phyloP scores from a whole-genome alignment of 2,797 vertebrate species.

The Pangasius mekongensis region DNA sequence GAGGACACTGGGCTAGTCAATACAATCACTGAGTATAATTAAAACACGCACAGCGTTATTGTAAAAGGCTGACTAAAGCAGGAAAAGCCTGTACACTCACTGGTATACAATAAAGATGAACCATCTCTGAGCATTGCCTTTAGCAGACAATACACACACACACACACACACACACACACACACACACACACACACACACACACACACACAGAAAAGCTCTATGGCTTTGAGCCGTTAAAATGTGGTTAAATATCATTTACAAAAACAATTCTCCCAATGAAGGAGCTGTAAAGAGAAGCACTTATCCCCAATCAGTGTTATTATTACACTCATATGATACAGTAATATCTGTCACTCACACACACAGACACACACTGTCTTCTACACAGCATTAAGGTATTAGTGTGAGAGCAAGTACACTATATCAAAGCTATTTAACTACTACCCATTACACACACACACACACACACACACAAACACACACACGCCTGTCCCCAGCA shows the following conservation, averaged over 20 bases:
- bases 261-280: constrained; percentile 26
- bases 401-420: constrained; percentile 31
- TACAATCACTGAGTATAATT: constrained; percentile 54
- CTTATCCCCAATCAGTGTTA: constrained; percentile 33
- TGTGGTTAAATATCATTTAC: constrained; percentile 45
- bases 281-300: constrained; percentile 41
- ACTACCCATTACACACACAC: background rate
- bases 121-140: constrained; percentile 49
- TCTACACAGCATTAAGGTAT: constrained; percentile 40
- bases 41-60: constrained; percentile 49
- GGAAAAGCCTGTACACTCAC: constrained; percentile 36
- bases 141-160: constrained; percentile 36
- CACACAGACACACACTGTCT: background rate
- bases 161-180: background rate
- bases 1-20: constrained; percentile 47
- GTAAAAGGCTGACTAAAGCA: constrained; percentile 45
- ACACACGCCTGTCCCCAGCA: constrained; percentile 7
- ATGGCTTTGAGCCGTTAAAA: constrained; percentile 33
- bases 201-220: constrained; percentile 18
- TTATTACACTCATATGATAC: constrained; percentile 39
- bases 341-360: background rate
- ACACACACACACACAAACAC: background rate
- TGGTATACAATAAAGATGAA: constrained; percentile 18
- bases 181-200: constrained; percentile 12
- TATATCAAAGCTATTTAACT: constrained; percentile 34